phyloP scores from a whole-genome alignment of 2,113 vertebrate species.

The Semnornis frantzii region DNA sequence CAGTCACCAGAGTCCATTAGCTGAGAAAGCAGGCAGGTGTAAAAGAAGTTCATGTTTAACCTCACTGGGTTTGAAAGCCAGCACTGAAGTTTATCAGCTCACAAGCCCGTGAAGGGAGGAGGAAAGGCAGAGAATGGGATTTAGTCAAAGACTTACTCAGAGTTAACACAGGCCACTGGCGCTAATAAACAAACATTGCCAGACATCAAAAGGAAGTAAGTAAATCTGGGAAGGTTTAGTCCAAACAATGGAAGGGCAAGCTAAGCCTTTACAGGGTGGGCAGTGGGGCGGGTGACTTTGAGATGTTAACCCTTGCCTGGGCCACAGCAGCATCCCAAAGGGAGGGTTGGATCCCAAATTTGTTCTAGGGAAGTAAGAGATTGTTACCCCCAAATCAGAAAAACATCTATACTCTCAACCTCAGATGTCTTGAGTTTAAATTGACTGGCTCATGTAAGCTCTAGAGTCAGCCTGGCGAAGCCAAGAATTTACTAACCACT shows the following conservation, averaged over 20 bases:
- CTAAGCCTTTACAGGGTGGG: constrained; percentile 55
- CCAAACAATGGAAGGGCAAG: constrained; percentile 75
- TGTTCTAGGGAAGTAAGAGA: background rate
- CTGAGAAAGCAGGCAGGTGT: constrained; percentile 62
- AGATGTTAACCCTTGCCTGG: constrained; percentile 69
- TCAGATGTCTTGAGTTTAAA: background rate
- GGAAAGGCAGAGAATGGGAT: constrained; percentile 67
- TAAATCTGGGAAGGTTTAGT: constrained; percentile 71
- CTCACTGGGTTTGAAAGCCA: constrained; percentile 59
- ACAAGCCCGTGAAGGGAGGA: constrained; percentile 64
- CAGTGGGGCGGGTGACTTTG: constrained; percentile 44
- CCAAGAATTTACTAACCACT: background rate
- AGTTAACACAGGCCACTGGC: constrained; percentile 73
- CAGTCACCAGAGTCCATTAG: constrained; percentile 47
- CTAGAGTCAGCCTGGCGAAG: background rate
- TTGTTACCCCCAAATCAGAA: rapidly evolving
- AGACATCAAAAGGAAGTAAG: constrained; percentile 79
- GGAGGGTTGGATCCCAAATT: background rate
- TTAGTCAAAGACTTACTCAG: constrained; percentile 70
- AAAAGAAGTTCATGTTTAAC: constrained; percentile 72
- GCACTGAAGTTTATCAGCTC: constrained; percentile 69
- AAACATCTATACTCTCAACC: background rate
- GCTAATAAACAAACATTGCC: constrained; percentile 78
- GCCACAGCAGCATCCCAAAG: background rate
- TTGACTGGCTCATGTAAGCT: background rate